Evolutionary conservation across 1,140 invertebrate genomes (phyloP), one percentile per base, ranked within the genome.

Genomic region (Proctacanthus coquilletti): DNA sequence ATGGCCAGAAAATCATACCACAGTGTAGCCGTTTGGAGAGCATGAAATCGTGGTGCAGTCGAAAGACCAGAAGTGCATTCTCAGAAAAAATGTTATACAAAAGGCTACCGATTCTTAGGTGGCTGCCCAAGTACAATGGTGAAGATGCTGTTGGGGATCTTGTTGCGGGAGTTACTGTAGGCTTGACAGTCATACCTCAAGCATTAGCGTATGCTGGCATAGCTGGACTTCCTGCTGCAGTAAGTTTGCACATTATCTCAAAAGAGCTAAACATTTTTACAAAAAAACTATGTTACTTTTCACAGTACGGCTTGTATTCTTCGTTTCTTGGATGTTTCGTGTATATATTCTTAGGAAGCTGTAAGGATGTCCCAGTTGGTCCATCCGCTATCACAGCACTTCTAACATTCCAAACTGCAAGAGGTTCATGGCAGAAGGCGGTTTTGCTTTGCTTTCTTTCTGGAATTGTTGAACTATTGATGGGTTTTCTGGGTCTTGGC

Each of bases 281-380:
- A 8, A 8, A 25, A 25, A 8, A 25, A 25, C n/a, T n/a, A n/a
- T n/a, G n/a, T 27, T 13, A 27, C 13, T 27, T 27, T 27, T 27
- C n/a, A 30, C 68, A 88, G 75, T 80, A 85, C 60, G 91, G 89
- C 33, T 65, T 95, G 1, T 95, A 94, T 56, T 79, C 84, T 15
- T 86, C 87, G 0, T 94, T 94, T 61, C 61, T 94, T 49, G 87
- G 88, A 20, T 80, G 80, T 53, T 84, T 94, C 55, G 70, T 93
- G 31, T 96, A 96, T 64, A 81, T 86, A 42, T 64, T 94, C 30
- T 68, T 96, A 42, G 91, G 91, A 27, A 88, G 81, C 20, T 88
- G 85, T 49, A 85, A 86, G 53, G 84, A 87, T 53, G 78, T 93
- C 21, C 87, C 87, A 2, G 72, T 88, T 45, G 85, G 84, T 11